phyloP scores from a whole-genome alignment of 2,797 vertebrate species.

The Ptychadena robeensis region DNA sequence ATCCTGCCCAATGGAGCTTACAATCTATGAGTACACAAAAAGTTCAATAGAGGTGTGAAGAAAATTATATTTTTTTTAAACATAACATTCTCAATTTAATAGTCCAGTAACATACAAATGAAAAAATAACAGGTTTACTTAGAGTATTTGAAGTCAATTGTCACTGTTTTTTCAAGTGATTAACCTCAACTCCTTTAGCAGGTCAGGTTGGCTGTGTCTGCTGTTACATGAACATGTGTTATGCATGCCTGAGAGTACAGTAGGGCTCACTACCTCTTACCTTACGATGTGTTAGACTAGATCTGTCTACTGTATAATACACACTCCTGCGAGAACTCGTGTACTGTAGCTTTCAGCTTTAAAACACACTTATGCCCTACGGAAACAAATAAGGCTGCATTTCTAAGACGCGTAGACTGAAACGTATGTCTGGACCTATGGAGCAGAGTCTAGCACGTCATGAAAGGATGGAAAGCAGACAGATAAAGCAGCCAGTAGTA shows the following conservation, averaged over 20 bases:
- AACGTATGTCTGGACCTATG: not conserved
- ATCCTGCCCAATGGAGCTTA: no score
- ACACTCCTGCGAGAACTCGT: no score
- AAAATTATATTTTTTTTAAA: no score
- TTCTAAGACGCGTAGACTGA: not conserved
- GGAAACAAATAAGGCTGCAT: not conserved
- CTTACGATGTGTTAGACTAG: not conserved
- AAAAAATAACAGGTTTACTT: not conserved
- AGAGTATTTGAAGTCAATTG: not conserved
- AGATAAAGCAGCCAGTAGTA: slow-evolving; percentile 1
- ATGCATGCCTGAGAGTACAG: no score
- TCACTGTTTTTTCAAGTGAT: not conserved
- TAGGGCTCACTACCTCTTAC: not conserved
- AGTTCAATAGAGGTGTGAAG: no score
- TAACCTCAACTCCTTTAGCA: not conserved
- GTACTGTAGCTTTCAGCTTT: not conserved
- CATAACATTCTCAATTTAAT: not conserved
- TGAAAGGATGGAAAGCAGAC: not conserved
- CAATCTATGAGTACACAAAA: not conserved
- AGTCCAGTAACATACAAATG: not conserved
- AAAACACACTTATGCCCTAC: not conserved
- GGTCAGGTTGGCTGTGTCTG: not conserved
- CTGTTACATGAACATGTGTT: not conserved
- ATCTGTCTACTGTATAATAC: not conserved
- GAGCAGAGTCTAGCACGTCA: slow-evolving; percentile 13